phyloP scores from a whole-genome alignment of 2,113 vertebrate genomes.

The Pontoporia blainvillei region DNA sequence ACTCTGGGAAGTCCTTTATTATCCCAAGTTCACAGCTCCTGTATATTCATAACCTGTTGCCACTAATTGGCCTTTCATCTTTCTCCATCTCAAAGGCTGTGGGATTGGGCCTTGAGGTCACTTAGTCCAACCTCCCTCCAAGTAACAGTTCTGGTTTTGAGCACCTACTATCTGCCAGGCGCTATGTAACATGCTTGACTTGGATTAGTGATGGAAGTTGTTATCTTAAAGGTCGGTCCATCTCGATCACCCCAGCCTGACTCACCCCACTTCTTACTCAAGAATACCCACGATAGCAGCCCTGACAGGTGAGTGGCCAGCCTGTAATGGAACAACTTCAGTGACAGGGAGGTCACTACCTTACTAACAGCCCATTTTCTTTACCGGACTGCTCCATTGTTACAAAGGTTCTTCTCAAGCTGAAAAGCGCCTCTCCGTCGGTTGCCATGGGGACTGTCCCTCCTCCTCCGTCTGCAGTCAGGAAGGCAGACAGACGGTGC shows the following conservation, averaged over 20 bases:
- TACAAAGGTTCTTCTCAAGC: not conserved
- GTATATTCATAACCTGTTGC: slow-evolving; percentile 66
- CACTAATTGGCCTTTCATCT: not conserved
- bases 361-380: not conserved
- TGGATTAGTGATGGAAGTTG: not conserved
- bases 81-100: not conserved
- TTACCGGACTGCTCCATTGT: slow-evolving; percentile 3
- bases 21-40: slow-evolving; percentile 37
- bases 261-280: not conserved
- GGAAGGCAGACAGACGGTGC: not conserved
- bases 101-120: not conserved
- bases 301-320: not conserved
- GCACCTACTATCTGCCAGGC: not conserved
- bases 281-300: not conserved
- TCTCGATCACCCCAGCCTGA: not conserved
- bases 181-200: fast-evolving
- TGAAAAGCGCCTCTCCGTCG: not conserved
- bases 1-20: slow-evolving; percentile 69
- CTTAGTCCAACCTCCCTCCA: not conserved
- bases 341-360: not conserved
- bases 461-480: not conserved
- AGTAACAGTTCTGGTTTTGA: not conserved
- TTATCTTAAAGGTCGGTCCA: fast-evolving
- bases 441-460: slow-evolving; percentile 56
- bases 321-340: not conserved